Conservation (phyloP, 2,888 invertebrate genomes). For the Lithophane leautieri region DNA sequence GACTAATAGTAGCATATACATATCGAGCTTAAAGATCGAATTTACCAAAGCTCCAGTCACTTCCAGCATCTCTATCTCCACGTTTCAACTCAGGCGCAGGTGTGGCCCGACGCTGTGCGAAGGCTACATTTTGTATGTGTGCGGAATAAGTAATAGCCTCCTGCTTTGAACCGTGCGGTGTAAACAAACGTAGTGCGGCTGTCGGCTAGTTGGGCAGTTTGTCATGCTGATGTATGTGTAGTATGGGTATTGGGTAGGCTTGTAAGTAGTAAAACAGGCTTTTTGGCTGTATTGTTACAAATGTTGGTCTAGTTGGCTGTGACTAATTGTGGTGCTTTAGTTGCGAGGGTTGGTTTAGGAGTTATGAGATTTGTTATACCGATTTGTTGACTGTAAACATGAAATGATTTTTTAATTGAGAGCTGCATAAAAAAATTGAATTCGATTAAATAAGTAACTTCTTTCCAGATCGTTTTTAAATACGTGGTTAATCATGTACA, state of each 20-base stretch:
- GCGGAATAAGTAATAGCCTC: slow-evolving; percentile 73
- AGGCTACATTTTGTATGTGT: slow-evolving; percentile 75
- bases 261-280: slow-evolving; percentile 13
- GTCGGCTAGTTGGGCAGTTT: slow-evolving; percentile 45
- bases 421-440: background rate
- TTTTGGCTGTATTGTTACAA: slow-evolving; percentile 12
- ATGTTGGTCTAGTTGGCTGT: slow-evolving; percentile 3
- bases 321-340: background rate
- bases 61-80: slow-evolving; percentile 49
- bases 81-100: slow-evolving; percentile 63
- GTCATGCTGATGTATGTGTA: slow-evolving; percentile 46
- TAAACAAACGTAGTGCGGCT: slow-evolving; percentile 61
- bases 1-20: too few species aligned
- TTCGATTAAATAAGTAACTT: background rate
- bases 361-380: background rate
- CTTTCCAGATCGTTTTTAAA: background rate
- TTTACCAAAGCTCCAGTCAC: background rate
- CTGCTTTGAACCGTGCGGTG: slow-evolving; percentile 64
- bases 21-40: background rate
- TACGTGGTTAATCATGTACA: background rate
- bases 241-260: background rate
- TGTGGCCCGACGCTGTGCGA: slow-evolving; percentile 71
- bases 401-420: background rate
- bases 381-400: background rate
- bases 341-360: background rate